These are phyloP conservation scores for Metallyticus violacea DNA, from an alignment of 2,888 invertebrate species.

Conservation along the genomic window DNA sequence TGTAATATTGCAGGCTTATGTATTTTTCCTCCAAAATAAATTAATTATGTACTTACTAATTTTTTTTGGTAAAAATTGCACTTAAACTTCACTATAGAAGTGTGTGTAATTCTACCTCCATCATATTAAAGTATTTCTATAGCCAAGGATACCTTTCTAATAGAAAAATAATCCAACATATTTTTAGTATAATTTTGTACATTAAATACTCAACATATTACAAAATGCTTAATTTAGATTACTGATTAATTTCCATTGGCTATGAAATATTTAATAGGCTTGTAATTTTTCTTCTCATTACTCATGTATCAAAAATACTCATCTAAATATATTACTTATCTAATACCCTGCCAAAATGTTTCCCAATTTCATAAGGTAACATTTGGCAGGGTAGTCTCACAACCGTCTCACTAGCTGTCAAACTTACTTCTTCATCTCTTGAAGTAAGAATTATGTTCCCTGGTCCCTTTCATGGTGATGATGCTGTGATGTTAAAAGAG, in stretches of 20 bases:
- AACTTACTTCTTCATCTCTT: too few species aligned
- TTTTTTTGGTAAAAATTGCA: constrained; percentile 3
- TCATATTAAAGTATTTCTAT: background rate
- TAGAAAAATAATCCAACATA: background rate
- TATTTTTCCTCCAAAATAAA: constrained; percentile 8
- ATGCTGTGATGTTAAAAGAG: background rate
- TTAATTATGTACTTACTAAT: background rate
- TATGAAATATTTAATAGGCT: background rate
- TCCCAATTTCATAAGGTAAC: background rate
- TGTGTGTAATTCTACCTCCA: background rate
- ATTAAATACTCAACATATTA: background rate
- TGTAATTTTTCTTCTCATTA: background rate
- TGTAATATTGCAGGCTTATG: constrained; percentile 1
- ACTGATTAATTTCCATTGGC: background rate
- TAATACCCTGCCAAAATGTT: too few species aligned
- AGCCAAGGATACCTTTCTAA: background rate
- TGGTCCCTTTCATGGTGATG: background rate
- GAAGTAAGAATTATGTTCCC: too few species aligned
- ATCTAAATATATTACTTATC: background rate
- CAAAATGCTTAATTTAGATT: background rate
- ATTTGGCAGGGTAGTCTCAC: too few species aligned
- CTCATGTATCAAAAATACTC: background rate
- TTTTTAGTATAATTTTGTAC: background rate
- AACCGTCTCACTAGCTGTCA: too few species aligned
- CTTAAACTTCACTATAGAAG: constrained; percentile 9